Conservation (phyloP, 30 jellyfish, hydroid and myxozoan species). For the Phacellophora camtschatica region DNA sequence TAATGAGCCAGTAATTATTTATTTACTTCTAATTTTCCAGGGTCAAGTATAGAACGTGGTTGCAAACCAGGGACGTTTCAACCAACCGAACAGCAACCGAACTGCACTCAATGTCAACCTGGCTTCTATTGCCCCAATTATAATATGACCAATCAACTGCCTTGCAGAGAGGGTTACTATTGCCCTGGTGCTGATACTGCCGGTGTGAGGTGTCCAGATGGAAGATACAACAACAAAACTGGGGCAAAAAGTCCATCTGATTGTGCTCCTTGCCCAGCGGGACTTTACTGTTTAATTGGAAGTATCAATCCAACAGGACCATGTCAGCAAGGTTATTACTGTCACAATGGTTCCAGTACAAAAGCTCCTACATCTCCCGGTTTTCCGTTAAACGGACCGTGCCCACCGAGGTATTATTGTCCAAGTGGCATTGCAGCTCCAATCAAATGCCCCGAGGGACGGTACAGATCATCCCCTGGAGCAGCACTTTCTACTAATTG, state of each 20-base stretch:
- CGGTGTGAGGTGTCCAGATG: slow-evolving; percentile 87
- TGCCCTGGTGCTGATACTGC: slow-evolving; percentile 86
- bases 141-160: slow-evolving; percentile 73
- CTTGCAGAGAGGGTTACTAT: slow-evolving; percentile 84
- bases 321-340: slow-evolving; percentile 85
- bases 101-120: slow-evolving; percentile 73
- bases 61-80: slow-evolving; percentile 94
- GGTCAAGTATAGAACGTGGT: slow-evolving; percentile 71
- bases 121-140: slow-evolving; percentile 83
- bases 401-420: slow-evolving; percentile 89
- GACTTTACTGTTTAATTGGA: slow-evolving; percentile 87
- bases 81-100: slow-evolving; percentile 73
- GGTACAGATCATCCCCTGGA: slow-evolving; percentile 74
- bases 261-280: slow-evolving; percentile 83
- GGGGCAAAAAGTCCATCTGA: slow-evolving; percentile 63
- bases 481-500: slow-evolving; percentile 76
- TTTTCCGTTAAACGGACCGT: slow-evolving; percentile 79
- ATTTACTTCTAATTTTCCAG: slow-evolving; percentile 50
- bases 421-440: slow-evolving; percentile 95
- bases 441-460: slow-evolving; percentile 76
- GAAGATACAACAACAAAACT: slow-evolving; percentile 85
- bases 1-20: too few relatives aligned
- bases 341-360: slow-evolving; percentile 87
- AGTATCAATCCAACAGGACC: slow-evolving; percentile 74
- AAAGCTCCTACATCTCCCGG: slow-evolving; percentile 71